Percentiles rank a stretch among this genome's conserved stretches.
phyloP scores from a whole-genome alignment of 2,113 vertebrate genomes.

The Puma concolor region DNA sequence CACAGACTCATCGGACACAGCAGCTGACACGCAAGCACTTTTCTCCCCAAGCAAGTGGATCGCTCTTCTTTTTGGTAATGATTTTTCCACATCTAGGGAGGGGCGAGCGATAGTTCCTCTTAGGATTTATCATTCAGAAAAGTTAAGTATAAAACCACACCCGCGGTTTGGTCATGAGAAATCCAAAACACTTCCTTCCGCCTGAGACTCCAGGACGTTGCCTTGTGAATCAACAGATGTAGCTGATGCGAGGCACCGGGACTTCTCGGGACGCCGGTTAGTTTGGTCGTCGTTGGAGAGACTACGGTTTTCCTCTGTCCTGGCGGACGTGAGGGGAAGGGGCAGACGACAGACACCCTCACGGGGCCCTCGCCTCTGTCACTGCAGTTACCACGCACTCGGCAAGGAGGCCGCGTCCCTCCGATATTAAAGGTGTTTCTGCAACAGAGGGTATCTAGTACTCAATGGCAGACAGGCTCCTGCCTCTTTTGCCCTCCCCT shows the following conservation, averaged over 20 bases:
- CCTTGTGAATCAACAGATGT: not conserved
- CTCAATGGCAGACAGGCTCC: constrained; percentile 15
- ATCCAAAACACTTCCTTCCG: constrained; percentile 26
- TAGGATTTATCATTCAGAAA: constrained; percentile 54
- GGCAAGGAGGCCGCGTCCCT: not conserved
- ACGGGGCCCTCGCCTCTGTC: rapidly evolving
- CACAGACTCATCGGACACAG: constrained; percentile 92
- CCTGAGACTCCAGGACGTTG: not conserved
- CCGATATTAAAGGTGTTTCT: not conserved
- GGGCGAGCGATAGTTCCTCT: constrained; percentile 1
- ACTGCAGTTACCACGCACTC: rapidly evolving
- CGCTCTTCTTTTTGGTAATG: constrained; percentile 77
- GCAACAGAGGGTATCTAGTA: not conserved
- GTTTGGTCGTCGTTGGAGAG: not conserved
- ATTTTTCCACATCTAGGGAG: constrained; percentile 81
- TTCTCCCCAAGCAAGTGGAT: constrained; percentile 85
- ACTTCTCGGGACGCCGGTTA: not conserved
- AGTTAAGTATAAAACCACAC: not conserved
- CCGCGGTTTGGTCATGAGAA: not conserved
- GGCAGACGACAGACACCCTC: no score
- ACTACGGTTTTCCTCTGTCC: not conserved
- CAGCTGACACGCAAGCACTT: constrained; percentile 88
- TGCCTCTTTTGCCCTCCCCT: not conserved
- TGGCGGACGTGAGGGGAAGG: not conserved
- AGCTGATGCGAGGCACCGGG: rapidly evolving